Conservation (phyloP, 2,113 vertebrate genomes). For the Oreotrochilus melanogaster region DNA sequence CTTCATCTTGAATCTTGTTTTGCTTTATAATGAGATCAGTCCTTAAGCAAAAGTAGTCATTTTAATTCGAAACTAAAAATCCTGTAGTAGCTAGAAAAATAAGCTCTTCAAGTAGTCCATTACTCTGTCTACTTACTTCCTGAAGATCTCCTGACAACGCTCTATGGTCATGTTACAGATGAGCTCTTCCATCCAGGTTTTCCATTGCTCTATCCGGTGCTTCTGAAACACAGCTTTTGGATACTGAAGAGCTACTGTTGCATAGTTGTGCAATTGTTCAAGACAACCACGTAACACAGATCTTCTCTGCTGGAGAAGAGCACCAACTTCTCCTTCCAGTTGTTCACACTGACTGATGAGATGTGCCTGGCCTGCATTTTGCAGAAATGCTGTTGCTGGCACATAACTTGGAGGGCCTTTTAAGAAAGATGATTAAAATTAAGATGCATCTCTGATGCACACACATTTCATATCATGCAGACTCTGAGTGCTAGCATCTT, state of each 20-base stretch:
- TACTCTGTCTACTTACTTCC: conserved; percentile 83
- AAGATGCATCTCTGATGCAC: not conserved
- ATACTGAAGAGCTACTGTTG: conserved; percentile 95
- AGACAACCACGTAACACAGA: conserved; percentile 89
- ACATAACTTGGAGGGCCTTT: conserved; percentile 98
- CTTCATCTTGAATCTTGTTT: not conserved
- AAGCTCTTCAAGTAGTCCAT: not conserved
- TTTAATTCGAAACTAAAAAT: not conserved
- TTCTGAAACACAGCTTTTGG: conserved; percentile 90
- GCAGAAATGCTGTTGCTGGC: conserved; percentile 94
- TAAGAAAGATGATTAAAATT: not conserved
- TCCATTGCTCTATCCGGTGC: conserved; percentile 94
- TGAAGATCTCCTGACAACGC: conserved; percentile 89
- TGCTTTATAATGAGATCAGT: not conserved
- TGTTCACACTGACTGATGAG: conserved; percentile 96
- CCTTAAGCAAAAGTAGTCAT: not conserved
- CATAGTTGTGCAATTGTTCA: conserved; percentile 96
- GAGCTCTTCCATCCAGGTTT: conserved; percentile 95
- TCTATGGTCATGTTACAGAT: conserved; percentile 91
- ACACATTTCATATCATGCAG: not conserved
- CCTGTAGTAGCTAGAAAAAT: not conserved
- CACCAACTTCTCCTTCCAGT: conserved; percentile 90
- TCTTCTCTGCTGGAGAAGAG: conserved; percentile 92
- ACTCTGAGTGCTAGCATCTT: not conserved
- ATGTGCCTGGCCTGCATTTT: conserved; percentile 96